Evolutionary conservation across 1,140 invertebrate genomes (phyloP).

Genomic region (Tetramorium simillimum): DNA sequence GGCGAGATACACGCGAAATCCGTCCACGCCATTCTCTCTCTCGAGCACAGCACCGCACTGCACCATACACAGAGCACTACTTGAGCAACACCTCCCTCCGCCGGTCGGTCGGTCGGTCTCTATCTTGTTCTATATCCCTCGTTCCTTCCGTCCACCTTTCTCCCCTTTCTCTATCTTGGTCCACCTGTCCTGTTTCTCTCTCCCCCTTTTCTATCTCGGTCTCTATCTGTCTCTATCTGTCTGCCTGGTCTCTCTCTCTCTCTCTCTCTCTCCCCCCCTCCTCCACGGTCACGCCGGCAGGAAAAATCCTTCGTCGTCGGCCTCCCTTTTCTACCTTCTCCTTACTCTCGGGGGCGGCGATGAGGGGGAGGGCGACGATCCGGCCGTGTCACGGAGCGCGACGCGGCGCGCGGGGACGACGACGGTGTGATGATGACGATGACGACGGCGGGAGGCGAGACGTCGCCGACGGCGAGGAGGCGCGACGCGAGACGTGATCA

Average conservation of each 20-base stretch:
- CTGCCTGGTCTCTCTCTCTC: slow-evolving; percentile 20
- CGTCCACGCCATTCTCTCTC: slow-evolving; percentile 74
- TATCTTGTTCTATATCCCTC: slow-evolving; percentile 37
- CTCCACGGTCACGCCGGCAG: slow-evolving; percentile 66
- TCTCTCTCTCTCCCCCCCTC: slow-evolving; percentile 50
- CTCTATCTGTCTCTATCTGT: slow-evolving; percentile 10
- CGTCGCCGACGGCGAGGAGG: slow-evolving; percentile 11
- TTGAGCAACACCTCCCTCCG: slow-evolving; percentile 70
- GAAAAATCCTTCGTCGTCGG: slow-evolving; percentile 59
- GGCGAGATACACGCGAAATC: slow-evolving; percentile 72
- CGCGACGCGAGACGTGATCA: slow-evolving; percentile 60
- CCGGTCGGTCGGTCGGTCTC: slow-evolving; percentile 58
- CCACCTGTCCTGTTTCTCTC: slow-evolving; percentile 40
- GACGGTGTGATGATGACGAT: neutral
- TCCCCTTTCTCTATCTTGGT: slow-evolving; percentile 35
- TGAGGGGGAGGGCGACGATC: neutral
- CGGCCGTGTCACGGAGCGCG: slow-evolving; percentile 33
- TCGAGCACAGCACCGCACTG: slow-evolving; percentile 76
- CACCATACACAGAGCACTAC: slow-evolving; percentile 75
- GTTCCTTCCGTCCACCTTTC: slow-evolving; percentile 26
- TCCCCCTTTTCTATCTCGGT: neutral
- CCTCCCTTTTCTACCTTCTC: slow-evolving; percentile 69
- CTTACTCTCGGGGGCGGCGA: slow-evolving; percentile 44
- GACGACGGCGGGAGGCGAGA: slow-evolving; percentile 19
- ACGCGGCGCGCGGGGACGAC: slow-evolving; percentile 23